A percentile compares a stretch with the other conserved stretches of the same genome.
Conservation (phyloP, 2,113 vertebrate genomes). For the Riparia riparia region DNA sequence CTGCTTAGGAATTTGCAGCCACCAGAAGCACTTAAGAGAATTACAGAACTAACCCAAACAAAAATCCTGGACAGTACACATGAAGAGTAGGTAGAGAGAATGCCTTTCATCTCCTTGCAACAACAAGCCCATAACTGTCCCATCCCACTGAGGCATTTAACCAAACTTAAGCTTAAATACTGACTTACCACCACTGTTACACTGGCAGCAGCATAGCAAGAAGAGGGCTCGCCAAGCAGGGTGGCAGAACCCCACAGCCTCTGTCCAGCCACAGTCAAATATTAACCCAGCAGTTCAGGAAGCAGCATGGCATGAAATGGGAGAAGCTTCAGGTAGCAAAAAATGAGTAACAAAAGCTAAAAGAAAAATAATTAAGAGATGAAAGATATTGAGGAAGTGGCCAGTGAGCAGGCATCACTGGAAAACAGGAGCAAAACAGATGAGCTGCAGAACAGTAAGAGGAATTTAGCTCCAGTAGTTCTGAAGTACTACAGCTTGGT, state of each 20-base stretch:
- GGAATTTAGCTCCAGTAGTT: neutral
- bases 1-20: neutral
- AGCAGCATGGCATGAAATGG: neutral
- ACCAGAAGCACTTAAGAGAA: neutral
- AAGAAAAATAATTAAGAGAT: neutral
- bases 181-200: slow-evolving; percentile 26
- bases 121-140: neutral
- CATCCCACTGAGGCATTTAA: neutral
- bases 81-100: neutral
- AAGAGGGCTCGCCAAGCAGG: neutral
- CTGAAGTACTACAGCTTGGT: neutral
- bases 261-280: neutral
- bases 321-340: neutral
- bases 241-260: neutral
- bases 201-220: neutral
- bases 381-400: neutral
- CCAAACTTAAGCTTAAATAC: neutral
- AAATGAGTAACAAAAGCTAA: neutral
- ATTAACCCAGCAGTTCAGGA: slow-evolving; percentile 30
- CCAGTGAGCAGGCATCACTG: accelerated
- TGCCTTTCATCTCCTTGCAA: neutral
- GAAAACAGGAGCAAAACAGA: neutral
- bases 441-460: neutral
- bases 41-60: neutral
- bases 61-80: neutral